A percentile compares a stretch with the other conserved stretches of the same genome.
These are phyloP conservation scores for Hyla sarda DNA, from an alignment of 2,113 vertebrate species.

Conservation along the genomic window DNA sequence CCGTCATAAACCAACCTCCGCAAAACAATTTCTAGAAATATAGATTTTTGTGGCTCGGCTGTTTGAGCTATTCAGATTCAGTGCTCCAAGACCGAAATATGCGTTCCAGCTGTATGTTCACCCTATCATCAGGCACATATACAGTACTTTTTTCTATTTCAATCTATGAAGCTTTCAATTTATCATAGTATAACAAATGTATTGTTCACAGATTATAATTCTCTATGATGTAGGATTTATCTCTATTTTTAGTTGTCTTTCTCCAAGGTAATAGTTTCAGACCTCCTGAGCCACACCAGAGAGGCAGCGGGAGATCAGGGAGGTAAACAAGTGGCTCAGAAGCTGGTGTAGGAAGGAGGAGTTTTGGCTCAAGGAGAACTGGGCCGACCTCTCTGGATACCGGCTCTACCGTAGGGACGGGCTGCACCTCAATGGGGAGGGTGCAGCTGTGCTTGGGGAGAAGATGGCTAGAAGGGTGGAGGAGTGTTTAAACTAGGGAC, in stretches of 20 bases:
- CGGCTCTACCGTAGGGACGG: too few species aligned
- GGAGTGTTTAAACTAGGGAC: too few species aligned
- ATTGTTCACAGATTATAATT: not conserved
- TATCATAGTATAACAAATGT: not conserved
- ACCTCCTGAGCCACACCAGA: too few species aligned
- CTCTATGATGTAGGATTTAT: not conserved
- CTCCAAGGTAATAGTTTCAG: too few species aligned
- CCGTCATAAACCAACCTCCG: slow-evolving; percentile 24
- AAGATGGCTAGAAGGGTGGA: too few species aligned
- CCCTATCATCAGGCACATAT: not conserved
- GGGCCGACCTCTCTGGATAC: too few species aligned
- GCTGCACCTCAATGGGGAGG: too few species aligned
- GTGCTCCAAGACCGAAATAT: not conserved
- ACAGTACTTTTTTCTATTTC: not conserved
- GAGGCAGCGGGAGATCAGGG: too few species aligned
- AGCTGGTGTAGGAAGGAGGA: too few species aligned
- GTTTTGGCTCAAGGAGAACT: too few species aligned
- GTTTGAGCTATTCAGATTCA: slow-evolving; percentile 23
- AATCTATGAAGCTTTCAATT: not conserved
- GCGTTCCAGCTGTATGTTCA: not conserved
- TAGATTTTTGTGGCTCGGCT: slow-evolving; percentile 10
- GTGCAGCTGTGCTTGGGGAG: too few species aligned
- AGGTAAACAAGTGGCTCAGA: too few species aligned
- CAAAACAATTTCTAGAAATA: slow-evolving; percentile 38
- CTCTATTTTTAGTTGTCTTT: not conserved